A percentile compares a stretch with the other conserved stretches of the same genome.
These are phyloP conservation scores for Falco peregrinus DNA, from an alignment of 2,797 vertebrate genomes.

Conservation along the genomic window DNA sequence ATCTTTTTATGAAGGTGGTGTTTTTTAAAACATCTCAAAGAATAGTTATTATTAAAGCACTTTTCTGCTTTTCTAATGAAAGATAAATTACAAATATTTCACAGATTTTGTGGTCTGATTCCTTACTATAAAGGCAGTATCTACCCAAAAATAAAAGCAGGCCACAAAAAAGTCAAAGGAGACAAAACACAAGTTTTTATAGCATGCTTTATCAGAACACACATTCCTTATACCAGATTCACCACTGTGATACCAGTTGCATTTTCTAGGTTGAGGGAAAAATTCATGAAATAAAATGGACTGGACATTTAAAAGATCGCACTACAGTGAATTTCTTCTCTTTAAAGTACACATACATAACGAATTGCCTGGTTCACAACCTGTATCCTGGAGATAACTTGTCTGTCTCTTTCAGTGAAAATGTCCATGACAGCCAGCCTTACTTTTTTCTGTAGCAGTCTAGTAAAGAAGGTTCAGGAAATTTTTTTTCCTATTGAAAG, in stretches of 20 bases:
- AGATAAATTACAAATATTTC: not conserved
- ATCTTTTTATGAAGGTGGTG: not conserved
- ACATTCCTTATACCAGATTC: not conserved
- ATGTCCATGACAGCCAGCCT: not conserved
- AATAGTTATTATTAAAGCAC: not conserved
- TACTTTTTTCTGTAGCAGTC: not conserved
- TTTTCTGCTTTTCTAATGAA: not conserved
- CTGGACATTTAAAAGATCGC: not conserved
- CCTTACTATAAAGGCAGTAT: not conserved
- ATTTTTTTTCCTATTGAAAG: not conserved
- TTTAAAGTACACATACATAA: not conserved
- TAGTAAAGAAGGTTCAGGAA: not conserved
- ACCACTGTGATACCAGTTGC: not conserved
- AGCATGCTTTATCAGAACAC: not conserved
- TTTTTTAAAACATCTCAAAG: not conserved
- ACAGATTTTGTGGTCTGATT: not conserved
- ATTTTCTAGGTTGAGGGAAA: not conserved
- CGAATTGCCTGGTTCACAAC: not conserved
- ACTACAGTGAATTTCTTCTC: not conserved
- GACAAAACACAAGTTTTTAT: not conserved
- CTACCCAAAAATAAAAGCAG: not conserved
- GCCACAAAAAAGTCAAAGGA: not conserved
- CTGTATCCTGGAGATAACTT: not conserved
- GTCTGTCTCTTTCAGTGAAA: not conserved
- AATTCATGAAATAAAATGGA: not conserved